These are phyloP conservation scores for Scophthalmus maximus DNA, from an alignment of 2,113 vertebrate genomes.

Conservation along the genomic window DNA sequence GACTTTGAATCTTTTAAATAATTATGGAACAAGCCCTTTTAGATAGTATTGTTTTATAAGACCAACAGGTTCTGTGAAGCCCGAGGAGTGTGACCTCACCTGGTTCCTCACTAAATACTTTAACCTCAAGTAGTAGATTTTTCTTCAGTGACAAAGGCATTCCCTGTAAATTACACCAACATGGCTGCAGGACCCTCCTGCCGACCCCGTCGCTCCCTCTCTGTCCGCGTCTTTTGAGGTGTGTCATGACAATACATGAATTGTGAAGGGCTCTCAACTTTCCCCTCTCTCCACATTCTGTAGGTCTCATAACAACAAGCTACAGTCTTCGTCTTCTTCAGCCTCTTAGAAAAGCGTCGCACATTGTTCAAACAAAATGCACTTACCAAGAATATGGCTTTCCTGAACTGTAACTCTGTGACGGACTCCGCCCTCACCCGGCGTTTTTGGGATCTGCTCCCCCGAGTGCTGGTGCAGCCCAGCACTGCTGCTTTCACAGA, in stretches of 20 bases:
- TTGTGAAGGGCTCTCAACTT: constrained; percentile 86
- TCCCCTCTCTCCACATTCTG: constrained; percentile 90
- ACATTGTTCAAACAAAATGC: constrained; percentile 80
- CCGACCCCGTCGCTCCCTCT: constrained; percentile 66
- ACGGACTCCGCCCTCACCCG: constrained; percentile 64
- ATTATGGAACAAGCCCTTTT: constrained; percentile 69
- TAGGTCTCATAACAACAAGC: constrained; percentile 99
- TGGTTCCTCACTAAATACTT: constrained; percentile 2
- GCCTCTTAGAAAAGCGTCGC: constrained; percentile 91
- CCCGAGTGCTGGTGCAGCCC: constrained; percentile 35
- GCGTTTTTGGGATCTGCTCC: constrained; percentile 56
- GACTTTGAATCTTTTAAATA: constrained; percentile 67
- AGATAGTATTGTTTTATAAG: constrained; percentile 69
- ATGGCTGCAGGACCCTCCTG: constrained; percentile 70
- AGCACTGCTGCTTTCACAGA: constrained; percentile 58
- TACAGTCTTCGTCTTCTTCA: constrained; percentile 91
- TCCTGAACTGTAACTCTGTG: constrained; percentile 82
- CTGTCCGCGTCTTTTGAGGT: constrained; percentile 64
- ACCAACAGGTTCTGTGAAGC: constrained; percentile 26
- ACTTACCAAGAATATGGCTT: constrained; percentile 88
- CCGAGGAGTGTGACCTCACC: constrained; percentile 11
- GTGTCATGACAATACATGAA: constrained; percentile 19
- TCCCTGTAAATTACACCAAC: constrained; percentile 69
- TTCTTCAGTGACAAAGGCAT: constrained; percentile 59
- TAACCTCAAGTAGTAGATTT: constrained; percentile 44